Evolutionary conservation across 2,113 vertebrate genomes (phyloP), one percentile per base, ranked within the genome.

Genomic region (Lamprotornis superbus): DNA sequence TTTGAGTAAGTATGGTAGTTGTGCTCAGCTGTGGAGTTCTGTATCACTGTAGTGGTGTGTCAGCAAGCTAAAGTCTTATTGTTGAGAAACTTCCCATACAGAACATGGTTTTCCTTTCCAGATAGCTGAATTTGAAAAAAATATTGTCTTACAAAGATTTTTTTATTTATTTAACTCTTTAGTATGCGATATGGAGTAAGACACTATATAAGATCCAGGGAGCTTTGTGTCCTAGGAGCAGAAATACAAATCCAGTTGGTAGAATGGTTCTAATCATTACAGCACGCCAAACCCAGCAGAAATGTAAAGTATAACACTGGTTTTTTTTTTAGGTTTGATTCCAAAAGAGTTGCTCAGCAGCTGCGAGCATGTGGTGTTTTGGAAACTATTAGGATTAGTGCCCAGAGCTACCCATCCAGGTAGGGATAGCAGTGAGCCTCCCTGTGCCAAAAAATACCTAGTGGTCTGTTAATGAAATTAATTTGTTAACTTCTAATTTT

Each of bases 341-440:
- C 98, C 52, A 98, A 97, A 91, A 98, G 99, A 94, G 98, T 99
- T 40, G 98, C 98, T 75, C 99, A 99, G 97, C 99, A 99, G 92
- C 97, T 99, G 91, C 97, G 99, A 93, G 99, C 99, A 25, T 99
- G 99, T 37, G 99, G 99, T 9, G 99, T 99, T 65, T 94, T 99
- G 92, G 99, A 99, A 97, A 99, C 99, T 0, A 99, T 99, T 92
- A 98, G 98, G 30, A 99, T 99, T 91, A 99, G 99, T 69, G 98
- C 99, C 2, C 99, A 99, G 97, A 99, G 99, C 96, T 99, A 99
- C 93, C 99, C 99, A 0, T 99, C 98, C 97, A 98, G 99, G 99
- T 99, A 79, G 7, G 39, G 24, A 30, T 1, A 23, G 25, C 57
- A 46, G 23, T 27, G 35, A 23, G 21, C 37, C 13, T 37, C 42